phyloP scores from a whole-genome alignment of 2,797 vertebrate species.

The Morus bassanus region DNA sequence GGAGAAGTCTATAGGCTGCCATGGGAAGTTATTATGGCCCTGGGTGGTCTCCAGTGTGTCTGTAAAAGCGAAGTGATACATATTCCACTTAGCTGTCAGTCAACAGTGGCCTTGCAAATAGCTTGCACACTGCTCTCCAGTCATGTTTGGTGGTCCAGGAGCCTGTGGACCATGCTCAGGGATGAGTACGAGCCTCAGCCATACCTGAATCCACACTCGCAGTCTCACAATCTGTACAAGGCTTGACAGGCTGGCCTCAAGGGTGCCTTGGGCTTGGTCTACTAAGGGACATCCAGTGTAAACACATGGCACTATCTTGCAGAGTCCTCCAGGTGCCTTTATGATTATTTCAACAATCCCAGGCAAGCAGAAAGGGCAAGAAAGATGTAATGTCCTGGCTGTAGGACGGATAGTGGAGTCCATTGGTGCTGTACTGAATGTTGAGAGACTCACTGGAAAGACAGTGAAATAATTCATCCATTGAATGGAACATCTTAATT shows the following conservation, averaged over 20 bases:
- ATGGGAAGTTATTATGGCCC: background rate
- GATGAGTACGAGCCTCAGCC: background rate
- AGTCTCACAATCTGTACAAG: background rate
- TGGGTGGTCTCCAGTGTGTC: background rate
- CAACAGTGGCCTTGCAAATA: background rate
- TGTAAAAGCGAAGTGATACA: background rate
- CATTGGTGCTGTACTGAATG: background rate
- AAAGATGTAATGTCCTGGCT: background rate
- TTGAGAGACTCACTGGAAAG: background rate
- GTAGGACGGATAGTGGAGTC: background rate
- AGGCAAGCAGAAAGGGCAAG: background rate
- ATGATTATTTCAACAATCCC: background rate
- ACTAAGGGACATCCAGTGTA: rapidly evolving
- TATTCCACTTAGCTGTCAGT: background rate
- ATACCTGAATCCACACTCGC: background rate
- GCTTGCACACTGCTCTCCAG: background rate
- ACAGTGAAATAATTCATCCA: background rate
- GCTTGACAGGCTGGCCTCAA: background rate
- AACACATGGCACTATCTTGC: background rate
- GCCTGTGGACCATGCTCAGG: background rate
- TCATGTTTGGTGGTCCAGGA: background rate
- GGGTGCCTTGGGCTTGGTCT: background rate
- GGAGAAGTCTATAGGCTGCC: background rate
- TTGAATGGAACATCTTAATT: background rate
- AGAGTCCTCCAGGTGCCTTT: background rate